Conservation (phyloP, 2,113 vertebrate species). For the Halcyon malimbica region DNA sequence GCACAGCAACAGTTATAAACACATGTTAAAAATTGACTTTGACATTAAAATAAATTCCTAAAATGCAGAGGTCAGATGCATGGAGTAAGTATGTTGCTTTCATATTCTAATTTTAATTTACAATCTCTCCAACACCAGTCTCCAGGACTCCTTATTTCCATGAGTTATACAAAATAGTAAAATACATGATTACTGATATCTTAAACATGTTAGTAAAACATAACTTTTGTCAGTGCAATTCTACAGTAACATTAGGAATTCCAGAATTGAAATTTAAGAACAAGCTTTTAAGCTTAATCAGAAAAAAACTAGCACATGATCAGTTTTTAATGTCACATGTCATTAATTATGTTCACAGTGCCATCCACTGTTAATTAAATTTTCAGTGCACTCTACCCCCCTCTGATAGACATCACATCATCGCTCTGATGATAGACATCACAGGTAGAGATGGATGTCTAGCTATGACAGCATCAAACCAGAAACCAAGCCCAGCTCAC, state of each 20-base stretch:
- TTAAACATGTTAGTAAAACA: background rate
- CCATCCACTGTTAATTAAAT: background rate
- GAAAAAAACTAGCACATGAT: rapidly evolving
- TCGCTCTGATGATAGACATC: background rate
- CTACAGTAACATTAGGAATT: background rate
- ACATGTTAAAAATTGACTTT: background rate
- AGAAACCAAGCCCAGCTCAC: background rate
- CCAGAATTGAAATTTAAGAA: background rate
- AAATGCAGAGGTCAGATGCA: background rate
- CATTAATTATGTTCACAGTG: background rate
- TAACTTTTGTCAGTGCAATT: background rate
- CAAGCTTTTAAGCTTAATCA: background rate
- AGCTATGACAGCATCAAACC: background rate
- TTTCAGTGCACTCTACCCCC: background rate
- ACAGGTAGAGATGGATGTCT: background rate
- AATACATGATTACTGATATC: background rate
- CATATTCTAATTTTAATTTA: background rate
- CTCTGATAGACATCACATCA: background rate
- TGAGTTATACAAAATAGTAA: background rate
- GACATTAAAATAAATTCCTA: background rate
- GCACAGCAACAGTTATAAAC: background rate
- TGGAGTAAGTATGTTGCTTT: background rate
- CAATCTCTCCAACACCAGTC: background rate
- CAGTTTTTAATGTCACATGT: background rate
- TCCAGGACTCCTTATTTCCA: background rate